Evolutionary conservation across 2,888 invertebrate species (phyloP), one percentile per base, ranked within the genome.

Genomic region (Leucozona laternaria): DNA sequence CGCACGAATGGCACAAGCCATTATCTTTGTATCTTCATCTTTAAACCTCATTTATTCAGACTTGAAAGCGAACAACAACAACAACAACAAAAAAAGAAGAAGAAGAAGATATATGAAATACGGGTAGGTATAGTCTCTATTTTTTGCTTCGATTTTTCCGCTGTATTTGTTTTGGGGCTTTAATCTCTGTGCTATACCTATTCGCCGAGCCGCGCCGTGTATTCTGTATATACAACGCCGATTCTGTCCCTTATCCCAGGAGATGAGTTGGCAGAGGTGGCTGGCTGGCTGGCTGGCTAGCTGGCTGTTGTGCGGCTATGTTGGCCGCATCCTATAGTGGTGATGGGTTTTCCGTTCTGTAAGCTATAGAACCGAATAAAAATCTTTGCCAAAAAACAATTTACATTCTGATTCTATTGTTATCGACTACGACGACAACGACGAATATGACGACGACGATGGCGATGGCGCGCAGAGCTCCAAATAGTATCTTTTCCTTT

Each of bases 321-420:
- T 20, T 71, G 43, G 72, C 72, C 62, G 25, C 37, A 48, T 53
- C 20, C 50, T 13, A 53, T 15, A 10, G 55, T 34, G 50, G 22
- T 70, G 66, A 60, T 75, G 68, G 57, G 31, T 43, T 62, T 75
- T 73, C 37, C 57, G 60, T 45, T 71, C 34, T 22, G 48, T 48
- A 58, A 53, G 55, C 55, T 57, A n/a, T n/a, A 75, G 22, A 62
- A 62, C 40, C 58, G 25, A 58, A 60, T 43, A 82, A 64, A 75
- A 66, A 62, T 58, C 66, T 40, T 25, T 77, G 79, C 80, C 84
- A 85, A 85, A 80, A 85, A 80, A 85, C 80, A 85, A 85, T 85
- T 85, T 80, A 80, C 80, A 80, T 85, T 77, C 80, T 85, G 80
- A 80, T 85, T 77, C 80, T 85, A 85, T 85, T 85, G 84, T 85